Conservation (phyloP, 2,888 invertebrate genomes). For the Phorcus lineatus region DNA sequence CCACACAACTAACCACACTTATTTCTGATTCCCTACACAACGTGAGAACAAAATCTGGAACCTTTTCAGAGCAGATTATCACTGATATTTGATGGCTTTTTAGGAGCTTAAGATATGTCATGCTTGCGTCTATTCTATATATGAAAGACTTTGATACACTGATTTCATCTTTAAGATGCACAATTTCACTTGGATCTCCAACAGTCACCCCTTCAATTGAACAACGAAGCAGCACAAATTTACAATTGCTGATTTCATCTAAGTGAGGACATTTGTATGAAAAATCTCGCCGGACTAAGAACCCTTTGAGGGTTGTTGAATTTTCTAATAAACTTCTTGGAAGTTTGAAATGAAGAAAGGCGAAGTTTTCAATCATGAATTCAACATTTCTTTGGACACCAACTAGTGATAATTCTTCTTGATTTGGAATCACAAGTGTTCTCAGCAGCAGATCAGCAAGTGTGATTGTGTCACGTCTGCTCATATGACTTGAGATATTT, state of each 20-base stretch:
- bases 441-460: neutral
- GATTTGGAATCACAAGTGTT: neutral
- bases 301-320: slow-evolving; percentile 36
- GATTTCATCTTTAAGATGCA: neutral
- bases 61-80: slow-evolving; percentile 47
- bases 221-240: slow-evolving; percentile 32
- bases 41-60: slow-evolving; percentile 49
- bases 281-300: slow-evolving; percentile 37
- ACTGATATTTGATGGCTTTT: slow-evolving; percentile 30
- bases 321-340: slow-evolving; percentile 41
- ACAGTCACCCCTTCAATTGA: slow-evolving; percentile 23
- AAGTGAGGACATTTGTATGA: neutral
- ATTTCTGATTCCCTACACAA: slow-evolving; percentile 44
- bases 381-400: neutral
- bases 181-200: slow-evolving; percentile 7
- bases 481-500: neutral
- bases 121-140: slow-evolving; percentile 14
- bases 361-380: slow-evolving; percentile 41
- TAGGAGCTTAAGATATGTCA: slow-evolving; percentile 26
- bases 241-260: neutral
- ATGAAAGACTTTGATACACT: slow-evolving; percentile 24
- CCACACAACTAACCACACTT: slow-evolving; percentile 47
- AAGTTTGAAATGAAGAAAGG: slow-evolving; percentile 44
- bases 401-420: neutral
- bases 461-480: neutral